Base-by-base conservation (phyloP, 2,797 vertebrate species). In the Tolypeutes matacus region DNA sequence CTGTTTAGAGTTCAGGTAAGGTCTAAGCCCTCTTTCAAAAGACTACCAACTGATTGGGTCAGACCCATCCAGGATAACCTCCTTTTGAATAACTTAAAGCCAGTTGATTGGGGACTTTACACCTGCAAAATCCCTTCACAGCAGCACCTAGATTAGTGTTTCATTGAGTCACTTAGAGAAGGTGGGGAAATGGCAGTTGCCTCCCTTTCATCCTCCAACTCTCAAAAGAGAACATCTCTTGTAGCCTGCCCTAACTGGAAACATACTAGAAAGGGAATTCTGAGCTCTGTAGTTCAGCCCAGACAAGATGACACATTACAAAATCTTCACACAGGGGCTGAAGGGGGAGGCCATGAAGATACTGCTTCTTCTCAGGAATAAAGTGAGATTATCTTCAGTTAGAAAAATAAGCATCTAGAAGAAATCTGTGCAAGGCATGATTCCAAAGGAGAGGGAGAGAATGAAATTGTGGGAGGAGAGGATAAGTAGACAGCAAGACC, bases 391-490 rank as follows among this genome's bases (percentile, higher is more conserved):
- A 3, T 49, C 51, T 86, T 21, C 34, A 72, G 23, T 14, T n/a
- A 77, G 53, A 76, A 67, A 77, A 90, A 88, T 65, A 94, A 18
- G 53, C 1, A 87, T 17, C 23, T 53, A n/a, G 58, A 93, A 90
- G 60, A 60, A 49, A 42, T 75, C 78, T 11, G 2, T 67, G n/a
- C 17, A 34, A 34, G 5, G 39, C 31, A 34, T 42, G 51, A 82
- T 65, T 69, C 20, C 34, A 75, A 0, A 8, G 17, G 36, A 36
- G 36, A 81, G 11, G 3, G 7, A 67, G 67, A 20, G 46, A 51
- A 81, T 53, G 51, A 70, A 80, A 72, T 1, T 15, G 14, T 20
- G 13, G 39, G 34, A 70, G 18, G 36, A 90, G 39, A 85, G 36
- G 17, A 6, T 56, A 70, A 64, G 27, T 20, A 51, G 53, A 1